Evolutionary conservation across 2,888 invertebrate genomes (phyloP).

Genomic region (Chloromyia formosa): DNA sequence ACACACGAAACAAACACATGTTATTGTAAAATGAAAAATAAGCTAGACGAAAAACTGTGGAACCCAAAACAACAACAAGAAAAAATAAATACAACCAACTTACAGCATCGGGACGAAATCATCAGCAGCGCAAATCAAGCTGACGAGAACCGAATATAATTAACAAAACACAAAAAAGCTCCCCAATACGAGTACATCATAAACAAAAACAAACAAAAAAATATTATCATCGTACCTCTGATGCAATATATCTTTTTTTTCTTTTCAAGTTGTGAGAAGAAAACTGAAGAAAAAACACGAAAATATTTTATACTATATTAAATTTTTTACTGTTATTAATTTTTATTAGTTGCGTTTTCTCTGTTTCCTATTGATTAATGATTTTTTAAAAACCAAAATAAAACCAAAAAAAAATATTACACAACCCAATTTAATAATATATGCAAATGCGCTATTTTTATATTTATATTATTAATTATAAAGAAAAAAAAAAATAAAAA

Average conservation of each 20-base stretch:
- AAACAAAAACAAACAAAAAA: constrained; percentile 8
- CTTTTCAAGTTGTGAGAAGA: background rate
- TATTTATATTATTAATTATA: constrained; percentile 43
- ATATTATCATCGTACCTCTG: background rate
- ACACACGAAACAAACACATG: too few relatives aligned
- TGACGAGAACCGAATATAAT: too few relatives aligned
- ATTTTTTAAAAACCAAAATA: constrained; percentile 18
- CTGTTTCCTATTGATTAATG: constrained; percentile 42
- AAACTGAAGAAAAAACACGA: constrained; percentile 11
- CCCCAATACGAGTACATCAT: background rate
- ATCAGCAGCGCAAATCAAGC: too few relatives aligned
- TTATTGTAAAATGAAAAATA: constrained; percentile 29
- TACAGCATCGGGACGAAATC: background rate
- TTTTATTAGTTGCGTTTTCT: constrained; percentile 30
- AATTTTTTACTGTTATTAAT: constrained; percentile 41
- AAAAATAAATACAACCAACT: background rate
- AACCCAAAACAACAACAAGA: constrained; percentile 4
- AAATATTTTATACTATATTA: constrained; percentile 42
- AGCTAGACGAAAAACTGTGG: constrained; percentile 18
- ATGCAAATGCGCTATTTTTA: constrained; percentile 41
- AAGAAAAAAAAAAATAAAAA: too few relatives aligned
- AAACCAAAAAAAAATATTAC: constrained; percentile 24
- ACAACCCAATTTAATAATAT: constrained; percentile 30
- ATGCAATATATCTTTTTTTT: constrained; percentile 6
- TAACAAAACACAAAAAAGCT: too few relatives aligned